Evolutionary conservation across 2,797 vertebrate genomes (phyloP).

Genomic region (Neosalanx taihuensis): DNA sequence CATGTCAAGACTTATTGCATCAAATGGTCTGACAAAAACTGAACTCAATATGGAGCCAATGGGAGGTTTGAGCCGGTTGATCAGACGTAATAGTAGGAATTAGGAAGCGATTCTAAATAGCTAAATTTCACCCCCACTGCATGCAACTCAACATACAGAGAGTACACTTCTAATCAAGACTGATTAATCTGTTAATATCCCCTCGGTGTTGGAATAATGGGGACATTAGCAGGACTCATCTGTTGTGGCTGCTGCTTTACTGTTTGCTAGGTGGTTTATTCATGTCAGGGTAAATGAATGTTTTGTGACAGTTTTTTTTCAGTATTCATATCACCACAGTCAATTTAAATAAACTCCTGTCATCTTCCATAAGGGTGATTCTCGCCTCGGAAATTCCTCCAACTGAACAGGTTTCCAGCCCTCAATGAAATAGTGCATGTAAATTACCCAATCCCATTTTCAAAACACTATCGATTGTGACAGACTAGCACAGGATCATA

Average conservation of each 20-base stretch:
- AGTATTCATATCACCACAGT: slow-evolving; percentile 68
- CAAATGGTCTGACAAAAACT: not conserved
- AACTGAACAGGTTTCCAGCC: slow-evolving; percentile 62
- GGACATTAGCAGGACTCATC: slow-evolving; percentile 66
- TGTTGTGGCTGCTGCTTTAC: slow-evolving; percentile 49
- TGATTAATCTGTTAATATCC: slow-evolving; percentile 75
- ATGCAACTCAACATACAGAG: slow-evolving; percentile 65
- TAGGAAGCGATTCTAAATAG: slow-evolving; percentile 38
- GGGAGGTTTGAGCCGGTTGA: slow-evolving; percentile 44
- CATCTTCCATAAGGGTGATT: slow-evolving; percentile 71
- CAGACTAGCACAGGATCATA: slow-evolving; percentile 65
- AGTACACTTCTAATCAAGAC: slow-evolving; percentile 67
- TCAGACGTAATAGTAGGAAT: slow-evolving; percentile 48
- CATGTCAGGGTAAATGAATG: slow-evolving; percentile 52
- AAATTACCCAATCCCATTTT: slow-evolving; percentile 72
- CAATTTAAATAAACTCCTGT: slow-evolving; percentile 78
- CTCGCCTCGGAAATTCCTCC: slow-evolving; percentile 46
- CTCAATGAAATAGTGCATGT: slow-evolving; percentile 68
- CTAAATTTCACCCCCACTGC: slow-evolving; percentile 46
- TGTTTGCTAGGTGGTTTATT: slow-evolving; percentile 55
- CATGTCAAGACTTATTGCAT: not conserved
- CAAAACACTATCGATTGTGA: slow-evolving; percentile 70
- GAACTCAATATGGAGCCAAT: slow-evolving; percentile 31
- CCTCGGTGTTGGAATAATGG: slow-evolving; percentile 69
- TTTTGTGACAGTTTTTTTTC: slow-evolving; percentile 73